These are phyloP conservation scores for Betta splendens DNA, from an alignment of 2,797 vertebrate genomes.

Conservation along the genomic window DNA sequence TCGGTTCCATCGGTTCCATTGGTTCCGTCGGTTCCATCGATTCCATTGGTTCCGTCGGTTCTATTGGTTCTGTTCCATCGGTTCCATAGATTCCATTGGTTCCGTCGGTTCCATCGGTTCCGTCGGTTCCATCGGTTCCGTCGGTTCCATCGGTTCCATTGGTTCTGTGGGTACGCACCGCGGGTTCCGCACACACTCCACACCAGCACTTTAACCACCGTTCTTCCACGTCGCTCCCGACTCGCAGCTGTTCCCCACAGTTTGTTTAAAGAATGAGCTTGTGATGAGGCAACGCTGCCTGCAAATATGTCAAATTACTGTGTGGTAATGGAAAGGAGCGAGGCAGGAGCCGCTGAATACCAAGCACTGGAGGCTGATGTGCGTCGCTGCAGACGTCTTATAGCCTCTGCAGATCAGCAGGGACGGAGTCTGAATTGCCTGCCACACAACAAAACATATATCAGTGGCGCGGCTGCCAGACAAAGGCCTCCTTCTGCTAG, in stretches of 20 bases:
- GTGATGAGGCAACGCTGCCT: conserved; percentile 42
- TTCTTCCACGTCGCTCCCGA: conserved; percentile 32
- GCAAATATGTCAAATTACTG: conserved; percentile 44
- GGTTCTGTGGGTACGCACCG: too few relatives aligned
- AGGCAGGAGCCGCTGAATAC: conserved; percentile 36
- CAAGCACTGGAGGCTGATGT: conserved; percentile 24
- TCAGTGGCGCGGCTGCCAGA: conserved; percentile 25
- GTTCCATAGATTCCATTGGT: too few relatives aligned
- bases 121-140: too few relatives aligned
- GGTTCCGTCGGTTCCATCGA: too few relatives aligned
- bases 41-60: too few relatives aligned
- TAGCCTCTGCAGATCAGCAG: conserved; percentile 23
- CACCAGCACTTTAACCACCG: conserved; percentile 46
- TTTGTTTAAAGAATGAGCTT: conserved; percentile 43
- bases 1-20: too few relatives aligned
- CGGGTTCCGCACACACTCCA: conserved; percentile 31
- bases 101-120: too few relatives aligned
- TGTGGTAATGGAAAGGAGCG: conserved; percentile 48
- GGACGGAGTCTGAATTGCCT: conserved; percentile 33
- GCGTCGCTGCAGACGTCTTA: neutral
- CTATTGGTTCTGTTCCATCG: too few relatives aligned
- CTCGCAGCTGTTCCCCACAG: conserved; percentile 45
- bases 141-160: too few relatives aligned
- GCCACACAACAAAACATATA: conserved; percentile 43
- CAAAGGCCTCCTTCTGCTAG: conserved; percentile 44